Conservation (phyloP, 2,797 vertebrate genomes). For the Hybognathus amarus region DNA sequence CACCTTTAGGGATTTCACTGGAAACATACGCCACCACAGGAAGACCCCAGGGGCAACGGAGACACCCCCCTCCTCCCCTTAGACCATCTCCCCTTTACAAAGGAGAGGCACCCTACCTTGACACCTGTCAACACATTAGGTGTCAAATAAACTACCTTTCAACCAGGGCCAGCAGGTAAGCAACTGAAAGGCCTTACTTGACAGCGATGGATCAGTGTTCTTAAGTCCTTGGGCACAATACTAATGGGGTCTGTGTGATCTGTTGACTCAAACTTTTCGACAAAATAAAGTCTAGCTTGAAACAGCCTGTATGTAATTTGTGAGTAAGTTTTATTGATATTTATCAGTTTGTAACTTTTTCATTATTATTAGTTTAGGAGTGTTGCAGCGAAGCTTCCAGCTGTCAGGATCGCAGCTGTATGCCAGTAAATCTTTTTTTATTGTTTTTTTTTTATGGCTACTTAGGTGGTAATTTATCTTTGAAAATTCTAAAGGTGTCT, state of each 20-base stretch:
- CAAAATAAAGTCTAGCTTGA: background rate
- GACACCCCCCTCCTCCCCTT: slow-evolving; percentile 48
- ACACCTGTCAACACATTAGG: slow-evolving; percentile 75
- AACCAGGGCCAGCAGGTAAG: slow-evolving; percentile 69
- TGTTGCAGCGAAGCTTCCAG: slow-evolving; percentile 59
- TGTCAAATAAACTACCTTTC: slow-evolving; percentile 71
- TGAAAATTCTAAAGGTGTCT: slow-evolving; percentile 76
- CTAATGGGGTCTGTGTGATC: slow-evolving; percentile 33
- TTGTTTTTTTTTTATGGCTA: slow-evolving; percentile 65
- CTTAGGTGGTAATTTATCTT: slow-evolving; percentile 75
- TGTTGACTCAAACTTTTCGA: slow-evolving; percentile 29
- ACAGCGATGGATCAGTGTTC: slow-evolving; percentile 54
- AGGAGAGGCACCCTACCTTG: slow-evolving; percentile 61
- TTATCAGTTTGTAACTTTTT: background rate
- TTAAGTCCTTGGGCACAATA: slow-evolving; percentile 48
- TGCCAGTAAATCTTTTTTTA: slow-evolving; percentile 60
- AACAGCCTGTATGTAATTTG: background rate
- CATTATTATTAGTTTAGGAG: slow-evolving; percentile 38
- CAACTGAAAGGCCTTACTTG: slow-evolving; percentile 57
- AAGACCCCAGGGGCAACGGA: slow-evolving; percentile 75
- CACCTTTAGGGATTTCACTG: slow-evolving; percentile 67
- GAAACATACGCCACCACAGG: slow-evolving; percentile 76
- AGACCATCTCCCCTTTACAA: slow-evolving; percentile 58
- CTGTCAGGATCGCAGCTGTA: slow-evolving; percentile 60
- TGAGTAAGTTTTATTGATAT: background rate